Evolutionary conservation across 2,797 vertebrate genomes (phyloP).

Genomic region (Taenioides sp.): DNA sequence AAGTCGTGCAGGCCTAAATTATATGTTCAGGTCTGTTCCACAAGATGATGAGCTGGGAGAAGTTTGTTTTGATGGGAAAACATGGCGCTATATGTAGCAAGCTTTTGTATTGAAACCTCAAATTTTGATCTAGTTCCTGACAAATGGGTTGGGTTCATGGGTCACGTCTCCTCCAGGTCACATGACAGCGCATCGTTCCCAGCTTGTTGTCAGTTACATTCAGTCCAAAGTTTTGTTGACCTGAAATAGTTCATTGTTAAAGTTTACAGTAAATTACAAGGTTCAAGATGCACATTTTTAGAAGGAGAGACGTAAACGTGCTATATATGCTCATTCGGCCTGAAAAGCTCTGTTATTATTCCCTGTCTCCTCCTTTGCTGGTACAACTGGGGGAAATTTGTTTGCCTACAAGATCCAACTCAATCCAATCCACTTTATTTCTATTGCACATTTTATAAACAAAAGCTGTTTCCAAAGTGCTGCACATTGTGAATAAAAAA

Average conservation of each 20-base stretch:
- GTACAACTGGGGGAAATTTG: background rate
- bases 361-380: background rate
- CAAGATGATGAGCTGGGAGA: no score
- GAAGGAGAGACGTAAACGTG: background rate
- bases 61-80: background rate
- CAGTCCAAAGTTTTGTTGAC: background rate
- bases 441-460: no score
- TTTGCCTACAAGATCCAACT: background rate
- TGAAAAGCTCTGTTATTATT: background rate
- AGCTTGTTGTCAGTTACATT: background rate
- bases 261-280: background rate
- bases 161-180: background rate
- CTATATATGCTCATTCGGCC: background rate
- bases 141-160: slow-evolving; percentile 11
- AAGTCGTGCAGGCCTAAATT: no score
- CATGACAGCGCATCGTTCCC: background rate
- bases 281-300: background rate
- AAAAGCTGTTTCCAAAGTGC: no score
- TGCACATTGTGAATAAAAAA: no score
- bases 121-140: slow-evolving; percentile 45
- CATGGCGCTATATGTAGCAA: background rate
- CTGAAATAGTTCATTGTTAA: background rate
- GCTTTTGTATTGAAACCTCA: background rate
- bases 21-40: no score
- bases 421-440: no score